Evolutionary conservation across 2,113 vertebrate genomes (phyloP).

Genomic region (Apus apus): DNA sequence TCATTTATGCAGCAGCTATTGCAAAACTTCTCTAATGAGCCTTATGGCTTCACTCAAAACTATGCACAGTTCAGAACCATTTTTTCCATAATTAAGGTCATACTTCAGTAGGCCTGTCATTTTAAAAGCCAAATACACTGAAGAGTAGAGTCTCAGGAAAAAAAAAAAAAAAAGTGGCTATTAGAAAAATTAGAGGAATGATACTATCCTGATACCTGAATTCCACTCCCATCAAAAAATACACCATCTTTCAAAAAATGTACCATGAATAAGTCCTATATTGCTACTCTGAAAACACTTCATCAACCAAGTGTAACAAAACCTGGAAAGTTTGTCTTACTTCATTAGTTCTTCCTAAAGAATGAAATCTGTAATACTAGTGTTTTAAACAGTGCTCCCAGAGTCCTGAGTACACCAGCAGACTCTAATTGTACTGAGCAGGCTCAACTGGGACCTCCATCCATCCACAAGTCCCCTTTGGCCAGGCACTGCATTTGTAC

Average conservation of each 20-base stretch:
- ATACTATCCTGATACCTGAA: background rate
- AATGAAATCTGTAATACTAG: background rate
- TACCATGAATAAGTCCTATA: background rate
- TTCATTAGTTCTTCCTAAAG: background rate
- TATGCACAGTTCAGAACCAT: background rate
- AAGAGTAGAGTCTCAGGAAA: background rate
- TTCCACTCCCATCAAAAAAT: background rate
- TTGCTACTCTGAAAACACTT: background rate
- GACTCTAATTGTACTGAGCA: background rate
- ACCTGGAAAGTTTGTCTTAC: background rate
- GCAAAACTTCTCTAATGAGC: background rate
- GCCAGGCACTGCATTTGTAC: background rate
- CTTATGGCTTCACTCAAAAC: background rate
- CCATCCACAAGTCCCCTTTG: background rate
- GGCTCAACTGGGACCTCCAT: background rate
- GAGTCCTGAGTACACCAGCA: background rate
- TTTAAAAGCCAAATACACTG: background rate
- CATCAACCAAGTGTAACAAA: background rate
- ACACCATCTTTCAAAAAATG: background rate
- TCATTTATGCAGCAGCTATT: background rate
- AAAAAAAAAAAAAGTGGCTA: background rate
- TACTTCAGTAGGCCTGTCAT: background rate
- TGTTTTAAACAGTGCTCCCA: background rate
- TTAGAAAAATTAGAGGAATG: background rate
- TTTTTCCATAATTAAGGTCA: background rate